Evolutionary conservation across 2,113 vertebrate species (phyloP), one percentile per base, ranked within the genome.

Genomic region (Notechis scutatus): DNA sequence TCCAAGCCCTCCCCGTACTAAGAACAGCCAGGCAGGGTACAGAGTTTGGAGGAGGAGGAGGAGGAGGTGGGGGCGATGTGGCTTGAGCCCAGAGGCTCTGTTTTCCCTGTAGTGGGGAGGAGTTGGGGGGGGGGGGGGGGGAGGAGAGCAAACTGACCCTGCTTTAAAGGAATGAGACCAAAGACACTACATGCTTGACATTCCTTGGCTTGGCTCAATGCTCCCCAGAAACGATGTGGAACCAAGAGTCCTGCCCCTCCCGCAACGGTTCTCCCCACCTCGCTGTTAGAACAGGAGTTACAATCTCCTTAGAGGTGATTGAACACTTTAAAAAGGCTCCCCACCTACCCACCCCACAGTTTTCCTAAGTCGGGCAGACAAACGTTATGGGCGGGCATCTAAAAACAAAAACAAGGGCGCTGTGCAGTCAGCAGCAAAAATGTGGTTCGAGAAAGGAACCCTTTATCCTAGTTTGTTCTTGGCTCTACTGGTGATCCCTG

Each of bases 181-280:
- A 4, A 34, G 29, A 7, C 21, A 2, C 18, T 69, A 21, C 7
- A 23, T 15, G 23, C 54, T 18, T 5, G 3, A 24, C 34, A 10
- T 56, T 42, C 42, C n/a, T 90, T 29, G 8, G 26, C 57, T 52
- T 34, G 21, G 23, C 69, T 74, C 14, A 74, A 20, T 26, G n/a
- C 39, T 59, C 52, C 69, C 61, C 50, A 81, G 61, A 89, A 50
- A 24, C 1, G 20, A 0, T 0, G 0, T 8, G 10, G 0, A 26
- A 24, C 1, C n/a, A 12, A 87, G 26, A 57, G 29, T 59, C 39
- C 21, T 0, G 20, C 34, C 52, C n/a, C 56, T 0, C 0, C 34
- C 29, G 1, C 14, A 5, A 15, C 0, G 0, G 57, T 12, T 0
- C 34, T 12, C 42, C 34, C 52, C 85, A 9, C 47, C 21, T 4